A percentile compares a stretch with the other conserved stretches of the same genome.
phyloP scores from a whole-genome alignment of 37 sponge, comb jelly and placozoan genomes.

The Theonella swinhoei region DNA sequence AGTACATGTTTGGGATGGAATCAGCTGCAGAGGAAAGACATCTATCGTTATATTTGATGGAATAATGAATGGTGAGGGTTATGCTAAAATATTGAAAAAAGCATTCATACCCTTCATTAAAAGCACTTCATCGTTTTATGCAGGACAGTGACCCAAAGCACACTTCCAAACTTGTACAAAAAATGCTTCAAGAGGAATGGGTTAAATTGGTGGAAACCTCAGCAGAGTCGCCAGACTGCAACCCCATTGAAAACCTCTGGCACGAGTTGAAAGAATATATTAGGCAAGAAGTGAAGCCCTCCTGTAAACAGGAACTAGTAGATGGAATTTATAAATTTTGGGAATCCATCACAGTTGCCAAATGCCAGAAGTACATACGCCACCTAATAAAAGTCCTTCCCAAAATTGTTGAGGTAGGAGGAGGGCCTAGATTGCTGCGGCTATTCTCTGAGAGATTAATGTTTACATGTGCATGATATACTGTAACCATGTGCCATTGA shows the following conservation, averaged over 20 bases:
- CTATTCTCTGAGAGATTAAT: too few species aligned
- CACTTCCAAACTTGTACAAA: conserved; percentile 13
- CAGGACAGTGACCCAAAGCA: conserved; percentile 37
- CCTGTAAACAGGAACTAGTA: conserved; percentile 21
- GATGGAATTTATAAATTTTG: conserved; percentile 28
- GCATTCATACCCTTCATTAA: conserved; percentile 28
- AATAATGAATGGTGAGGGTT: conserved; percentile 15
- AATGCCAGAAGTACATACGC: conserved; percentile 33
- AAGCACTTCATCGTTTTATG: conserved; percentile 20
- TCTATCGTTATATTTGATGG: conserved; percentile 32
- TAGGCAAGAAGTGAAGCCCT: conserved; percentile 32
- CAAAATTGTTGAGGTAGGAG: conserved; percentile 6
- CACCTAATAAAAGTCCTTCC: conserved; percentile 32
- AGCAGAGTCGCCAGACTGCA: conserved; percentile 30
- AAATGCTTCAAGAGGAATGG: background rate
- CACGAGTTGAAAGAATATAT: conserved; percentile 38
- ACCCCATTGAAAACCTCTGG: conserved; percentile 41
- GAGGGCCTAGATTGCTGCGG: too few species aligned
- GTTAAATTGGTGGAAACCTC: conserved; percentile 36
- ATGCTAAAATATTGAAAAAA: conserved; percentile 11
- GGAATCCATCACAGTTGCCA: conserved; percentile 1
- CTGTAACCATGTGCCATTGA: too few species aligned
- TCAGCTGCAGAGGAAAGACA: conserved; percentile 24
- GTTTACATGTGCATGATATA: too few species aligned
- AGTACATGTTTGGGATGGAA: conserved; percentile 46